Percentiles rank a stretch among this genome's conserved stretches.
Conservation (phyloP, 1,140 invertebrate species). For the Bombus waltoni region DNA sequence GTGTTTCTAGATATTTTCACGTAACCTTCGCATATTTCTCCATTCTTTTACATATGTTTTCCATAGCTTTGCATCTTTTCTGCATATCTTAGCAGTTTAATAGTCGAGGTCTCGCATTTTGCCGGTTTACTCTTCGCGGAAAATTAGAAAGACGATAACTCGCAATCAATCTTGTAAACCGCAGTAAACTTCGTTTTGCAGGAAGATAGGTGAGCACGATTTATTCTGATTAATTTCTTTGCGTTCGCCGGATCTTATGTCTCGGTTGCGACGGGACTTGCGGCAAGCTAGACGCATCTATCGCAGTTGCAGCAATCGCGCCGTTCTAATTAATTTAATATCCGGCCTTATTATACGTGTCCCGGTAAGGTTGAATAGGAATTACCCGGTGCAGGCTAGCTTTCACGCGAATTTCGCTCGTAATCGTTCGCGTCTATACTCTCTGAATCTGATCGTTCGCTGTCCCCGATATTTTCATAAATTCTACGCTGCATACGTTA, state of each 20-base stretch:
- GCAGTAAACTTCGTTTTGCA: slow-evolving; percentile 28
- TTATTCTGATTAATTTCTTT: slow-evolving; percentile 56
- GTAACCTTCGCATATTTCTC: neutral
- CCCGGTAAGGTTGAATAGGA: neutral
- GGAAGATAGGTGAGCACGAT: slow-evolving; percentile 30
- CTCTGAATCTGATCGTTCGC: no score
- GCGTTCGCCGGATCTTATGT: neutral
- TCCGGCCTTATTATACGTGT: slow-evolving; percentile 6
- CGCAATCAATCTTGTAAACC: slow-evolving; percentile 35
- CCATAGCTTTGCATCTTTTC: neutral
- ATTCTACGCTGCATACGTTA: no score
- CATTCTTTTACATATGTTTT: neutral
- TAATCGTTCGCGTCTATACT: neutral
- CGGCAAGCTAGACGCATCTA: neutral
- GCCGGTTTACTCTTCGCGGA: neutral
- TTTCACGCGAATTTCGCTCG: neutral
- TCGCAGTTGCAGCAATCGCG: neutral
- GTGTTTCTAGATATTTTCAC: neutral
- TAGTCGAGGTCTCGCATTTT: neutral
- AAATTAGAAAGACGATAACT: slow-evolving; percentile 49
- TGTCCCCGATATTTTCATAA: no score
- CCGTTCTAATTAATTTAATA: slow-evolving; percentile 22
- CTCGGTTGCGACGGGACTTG: neutral
- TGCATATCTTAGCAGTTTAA: neutral
- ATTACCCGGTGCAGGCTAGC: neutral